These are phyloP conservation scores for Lota lota DNA, from an alignment of 2,113 vertebrate species.

Conservation along the genomic window DNA sequence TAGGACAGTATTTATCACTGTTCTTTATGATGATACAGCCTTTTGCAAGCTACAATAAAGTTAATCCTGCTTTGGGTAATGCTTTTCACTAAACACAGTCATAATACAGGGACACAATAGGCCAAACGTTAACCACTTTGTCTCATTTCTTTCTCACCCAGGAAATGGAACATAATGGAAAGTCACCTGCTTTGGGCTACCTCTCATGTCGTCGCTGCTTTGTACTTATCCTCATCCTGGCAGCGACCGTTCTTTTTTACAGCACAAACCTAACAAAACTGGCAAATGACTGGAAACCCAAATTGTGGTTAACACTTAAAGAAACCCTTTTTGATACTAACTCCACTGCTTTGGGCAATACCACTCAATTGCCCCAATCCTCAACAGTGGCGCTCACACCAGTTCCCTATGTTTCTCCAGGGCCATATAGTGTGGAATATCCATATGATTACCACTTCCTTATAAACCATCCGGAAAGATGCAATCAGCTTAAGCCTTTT, in stretches of 20 bases:
- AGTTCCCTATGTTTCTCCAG: conserved; percentile 17
- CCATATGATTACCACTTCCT: conserved; percentile 47
- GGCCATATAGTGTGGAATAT: conserved; percentile 37
- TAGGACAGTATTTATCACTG: too few species aligned
- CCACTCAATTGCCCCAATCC: not conserved
- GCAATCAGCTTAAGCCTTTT: conserved; percentile 31
- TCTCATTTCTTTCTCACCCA: not conserved
- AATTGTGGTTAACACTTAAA: not conserved
- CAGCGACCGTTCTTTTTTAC: conserved; percentile 7
- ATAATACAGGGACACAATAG: too few species aligned
- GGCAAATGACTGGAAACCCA: not conserved
- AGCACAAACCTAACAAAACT: not conserved
- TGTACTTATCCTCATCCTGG: conserved; percentile 6
- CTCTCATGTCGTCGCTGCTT: not conserved
- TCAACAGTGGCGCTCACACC: not conserved
- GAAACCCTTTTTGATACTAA: not conserved
- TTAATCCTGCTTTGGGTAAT: too few species aligned
- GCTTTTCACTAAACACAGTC: too few species aligned
- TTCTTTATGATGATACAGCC: too few species aligned
- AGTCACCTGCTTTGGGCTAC: not conserved
- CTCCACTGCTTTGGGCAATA: not conserved
- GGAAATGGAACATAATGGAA: not conserved
- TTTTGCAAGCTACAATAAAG: too few species aligned
- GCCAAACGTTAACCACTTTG: too few species aligned
- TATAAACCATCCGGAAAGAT: conserved; percentile 50